Evolutionary conservation across 2,113 vertebrate species (phyloP).

Genomic region (Panurus biarmicus): DNA sequence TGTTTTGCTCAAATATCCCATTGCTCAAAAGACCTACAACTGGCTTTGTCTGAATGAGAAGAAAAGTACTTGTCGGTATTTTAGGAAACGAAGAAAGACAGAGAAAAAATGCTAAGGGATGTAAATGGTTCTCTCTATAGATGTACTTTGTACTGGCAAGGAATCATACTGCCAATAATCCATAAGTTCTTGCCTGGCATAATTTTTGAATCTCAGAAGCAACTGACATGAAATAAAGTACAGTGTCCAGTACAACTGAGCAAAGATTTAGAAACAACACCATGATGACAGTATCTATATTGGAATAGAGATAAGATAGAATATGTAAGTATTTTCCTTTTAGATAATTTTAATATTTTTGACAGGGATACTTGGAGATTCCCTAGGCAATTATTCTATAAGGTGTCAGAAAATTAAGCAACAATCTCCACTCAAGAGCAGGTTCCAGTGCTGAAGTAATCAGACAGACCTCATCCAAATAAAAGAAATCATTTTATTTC

Average conservation of each 20-base stretch:
- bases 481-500: not conserved
- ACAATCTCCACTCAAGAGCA: not conserved
- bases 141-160: not conserved
- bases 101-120: not conserved
- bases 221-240: not conserved
- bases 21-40: not conserved
- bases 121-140: not conserved
- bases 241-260: not conserved
- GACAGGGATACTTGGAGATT: not conserved
- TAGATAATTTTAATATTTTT: not conserved
- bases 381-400: not conserved
- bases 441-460: not conserved
- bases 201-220: not conserved
- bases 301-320: not conserved
- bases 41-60: not conserved
- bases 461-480: not conserved
- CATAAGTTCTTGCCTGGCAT: not conserved
- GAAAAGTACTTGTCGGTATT: not conserved
- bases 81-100: not conserved
- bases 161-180: not conserved
- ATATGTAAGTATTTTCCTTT: not conserved
- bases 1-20: not conserved
- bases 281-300: not conserved
- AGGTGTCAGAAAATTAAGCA: not conserved
- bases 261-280: not conserved